Conservation (phyloP, 2,888 invertebrate species). For the Listrodromus nycthemerus region DNA sequence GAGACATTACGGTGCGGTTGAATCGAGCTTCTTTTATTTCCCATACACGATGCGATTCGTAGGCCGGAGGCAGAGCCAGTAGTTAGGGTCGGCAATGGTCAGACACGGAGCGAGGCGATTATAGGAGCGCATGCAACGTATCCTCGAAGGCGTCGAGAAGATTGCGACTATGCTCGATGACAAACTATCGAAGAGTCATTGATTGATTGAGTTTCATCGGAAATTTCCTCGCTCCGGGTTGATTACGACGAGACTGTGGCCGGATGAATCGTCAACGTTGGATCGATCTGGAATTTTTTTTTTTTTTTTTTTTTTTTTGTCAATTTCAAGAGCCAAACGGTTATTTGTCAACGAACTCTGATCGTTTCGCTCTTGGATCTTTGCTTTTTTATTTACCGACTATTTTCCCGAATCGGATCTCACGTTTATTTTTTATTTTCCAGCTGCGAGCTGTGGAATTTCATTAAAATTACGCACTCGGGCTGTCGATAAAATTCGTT, state of each 20-base stretch:
- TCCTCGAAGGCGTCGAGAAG: background rate
- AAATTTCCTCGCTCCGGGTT: too few relatives aligned
- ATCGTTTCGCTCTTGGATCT: too few relatives aligned
- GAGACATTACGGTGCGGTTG: background rate
- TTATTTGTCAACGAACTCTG: too few relatives aligned
- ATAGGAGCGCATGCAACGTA: background rate
- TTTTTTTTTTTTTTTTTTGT: too few relatives aligned
- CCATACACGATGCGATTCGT: constrained; percentile 30
- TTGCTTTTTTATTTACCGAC: too few relatives aligned
- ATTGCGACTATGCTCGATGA: background rate
- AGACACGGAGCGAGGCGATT: constrained; percentile 21
- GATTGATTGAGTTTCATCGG: background rate
- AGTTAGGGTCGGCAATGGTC: constrained; percentile 26
- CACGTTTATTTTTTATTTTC: background rate
- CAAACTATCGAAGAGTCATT: background rate
- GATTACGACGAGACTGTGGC: too few relatives aligned
- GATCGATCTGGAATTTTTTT: too few relatives aligned
- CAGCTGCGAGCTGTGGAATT: background rate
- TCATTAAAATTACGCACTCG: background rate
- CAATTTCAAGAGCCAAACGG: too few relatives aligned
- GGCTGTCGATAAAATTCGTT: background rate
- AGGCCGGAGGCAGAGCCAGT: constrained; percentile 26
- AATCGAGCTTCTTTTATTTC: background rate
- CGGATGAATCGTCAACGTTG: too few relatives aligned
- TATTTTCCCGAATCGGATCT: background rate